A percentile compares a stretch with the other conserved stretches of the same genome.
Conservation (phyloP, 2,797 vertebrate genomes). For the Brachyalestes nurse region DNA sequence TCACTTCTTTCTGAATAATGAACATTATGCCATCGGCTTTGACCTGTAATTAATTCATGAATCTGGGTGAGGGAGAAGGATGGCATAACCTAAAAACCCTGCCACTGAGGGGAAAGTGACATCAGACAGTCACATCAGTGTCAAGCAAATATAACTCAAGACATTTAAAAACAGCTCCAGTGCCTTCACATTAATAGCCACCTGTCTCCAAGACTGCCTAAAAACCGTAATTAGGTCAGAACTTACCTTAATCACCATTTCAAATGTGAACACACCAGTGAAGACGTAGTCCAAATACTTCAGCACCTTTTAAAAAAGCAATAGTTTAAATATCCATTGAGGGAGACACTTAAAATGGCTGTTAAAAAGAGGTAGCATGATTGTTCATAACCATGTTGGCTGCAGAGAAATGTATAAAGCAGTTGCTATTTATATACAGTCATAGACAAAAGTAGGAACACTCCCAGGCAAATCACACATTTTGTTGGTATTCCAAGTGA, state of each 20-base stretch:
- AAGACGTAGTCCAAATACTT: constrained; percentile 98
- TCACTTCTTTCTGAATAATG: neutral
- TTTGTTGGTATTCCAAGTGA: no score
- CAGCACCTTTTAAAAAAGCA: constrained; percentile 80
- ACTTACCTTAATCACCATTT: constrained; percentile 98
- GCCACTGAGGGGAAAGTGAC: constrained; percentile 1
- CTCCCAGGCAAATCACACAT: no score
- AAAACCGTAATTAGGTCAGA: neutral
- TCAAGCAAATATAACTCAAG: constrained; percentile 6
- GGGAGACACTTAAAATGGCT: no score
- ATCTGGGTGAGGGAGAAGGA: neutral
- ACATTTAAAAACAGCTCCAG: neutral
- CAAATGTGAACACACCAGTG: constrained; percentile 97
- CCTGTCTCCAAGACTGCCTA: neutral
- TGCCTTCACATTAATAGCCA: neutral
- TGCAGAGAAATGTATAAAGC: no score
- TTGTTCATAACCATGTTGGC: no score
- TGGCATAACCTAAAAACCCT: constrained; percentile 12
- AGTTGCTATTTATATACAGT: no score
- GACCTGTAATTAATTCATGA: constrained; percentile 31
- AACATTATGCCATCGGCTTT: neutral
- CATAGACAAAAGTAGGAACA: no score
- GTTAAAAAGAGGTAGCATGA: no score
- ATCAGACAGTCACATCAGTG: constrained; percentile 8
- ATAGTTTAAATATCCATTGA: neutral